Percentiles rank a stretch among this genome's conserved stretches.
These are phyloP conservation scores for Diogma glabrata DNA, from an alignment of 2,888 invertebrate genomes.

Conservation along the genomic window DNA sequence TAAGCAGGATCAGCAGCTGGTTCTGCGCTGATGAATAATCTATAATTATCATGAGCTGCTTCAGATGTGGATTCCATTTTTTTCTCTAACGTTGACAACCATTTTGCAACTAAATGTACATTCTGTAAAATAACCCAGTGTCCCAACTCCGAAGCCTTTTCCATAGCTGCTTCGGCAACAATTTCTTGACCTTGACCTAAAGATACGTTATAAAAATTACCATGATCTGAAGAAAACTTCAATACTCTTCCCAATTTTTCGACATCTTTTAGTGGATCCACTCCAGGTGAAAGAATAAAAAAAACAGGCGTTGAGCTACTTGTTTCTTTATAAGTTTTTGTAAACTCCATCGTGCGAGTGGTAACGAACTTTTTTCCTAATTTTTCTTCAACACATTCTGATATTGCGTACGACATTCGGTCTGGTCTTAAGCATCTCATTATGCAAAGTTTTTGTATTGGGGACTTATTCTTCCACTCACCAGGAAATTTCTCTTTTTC, in stretches of 20 bases:
- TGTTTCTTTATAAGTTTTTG: slow-evolving; percentile 76
- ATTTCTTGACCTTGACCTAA: slow-evolving; percentile 90
- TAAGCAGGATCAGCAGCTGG: slow-evolving; percentile 57
- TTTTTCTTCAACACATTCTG: slow-evolving; percentile 74
- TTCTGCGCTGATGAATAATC: slow-evolving; percentile 79
- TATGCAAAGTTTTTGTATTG: slow-evolving; percentile 80
- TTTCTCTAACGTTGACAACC: slow-evolving; percentile 82
- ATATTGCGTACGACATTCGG: slow-evolving; percentile 79
- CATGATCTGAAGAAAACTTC: slow-evolving; percentile 65
- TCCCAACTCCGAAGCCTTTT: slow-evolving; percentile 58
- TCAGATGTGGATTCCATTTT: slow-evolving; percentile 74
- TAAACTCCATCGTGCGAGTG: slow-evolving; percentile 65
- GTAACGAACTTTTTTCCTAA: slow-evolving; percentile 73
- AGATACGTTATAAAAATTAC: slow-evolving; percentile 86
- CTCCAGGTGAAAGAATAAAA: slow-evolving; percentile 89
- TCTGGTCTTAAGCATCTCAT: slow-evolving; percentile 85
- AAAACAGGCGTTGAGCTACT: slow-evolving; percentile 78
- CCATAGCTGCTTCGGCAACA: slow-evolving; percentile 81
- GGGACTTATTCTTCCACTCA: slow-evolving; percentile 86
- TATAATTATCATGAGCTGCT: slow-evolving; percentile 49
- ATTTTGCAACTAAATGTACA: slow-evolving; percentile 80
- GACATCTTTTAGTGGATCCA: slow-evolving; percentile 88
- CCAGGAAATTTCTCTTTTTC: slow-evolving; percentile 90
- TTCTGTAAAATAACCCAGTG: slow-evolving; percentile 94
- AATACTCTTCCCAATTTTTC: slow-evolving; percentile 72